Percentiles rank a stretch among this genome's conserved stretches.
Evolutionary conservation across 2,113 vertebrate genomes (phyloP).

Genomic region (Prietella phreatophila): DNA sequence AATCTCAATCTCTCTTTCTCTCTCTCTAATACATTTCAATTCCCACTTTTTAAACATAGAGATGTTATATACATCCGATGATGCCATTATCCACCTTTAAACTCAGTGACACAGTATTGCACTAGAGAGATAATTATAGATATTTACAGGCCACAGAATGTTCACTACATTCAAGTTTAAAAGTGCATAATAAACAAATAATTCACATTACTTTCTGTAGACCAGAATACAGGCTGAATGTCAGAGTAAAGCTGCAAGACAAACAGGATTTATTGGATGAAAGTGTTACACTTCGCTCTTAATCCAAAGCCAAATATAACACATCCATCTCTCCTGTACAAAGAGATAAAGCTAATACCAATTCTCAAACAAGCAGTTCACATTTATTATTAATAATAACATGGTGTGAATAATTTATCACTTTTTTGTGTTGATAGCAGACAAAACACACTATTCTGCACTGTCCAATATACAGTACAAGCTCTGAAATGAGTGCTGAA

Average conservation of each 20-base stretch:
- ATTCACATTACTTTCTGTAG: neutral
- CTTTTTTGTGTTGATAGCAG: slow-evolving; percentile 39
- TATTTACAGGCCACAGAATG: neutral
- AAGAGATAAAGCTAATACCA: slow-evolving; percentile 30
- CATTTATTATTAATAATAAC: slow-evolving; percentile 51
- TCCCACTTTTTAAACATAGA: neutral
- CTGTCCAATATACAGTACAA: neutral
- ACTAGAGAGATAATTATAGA: neutral
- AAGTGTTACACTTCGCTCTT: neutral
- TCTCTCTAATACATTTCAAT: neutral
- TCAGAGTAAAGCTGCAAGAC: slow-evolving; percentile 9
- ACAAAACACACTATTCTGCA: slow-evolving; percentile 16
- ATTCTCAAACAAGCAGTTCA: slow-evolving; percentile 38
- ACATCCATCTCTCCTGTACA: slow-evolving; percentile 2
- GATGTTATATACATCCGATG: neutral
- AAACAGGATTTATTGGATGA: slow-evolving; percentile 16
- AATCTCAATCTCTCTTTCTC: neutral
- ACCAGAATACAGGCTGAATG: neutral
- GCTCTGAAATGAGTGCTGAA: neutral
- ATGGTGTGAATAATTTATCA: slow-evolving; percentile 39
- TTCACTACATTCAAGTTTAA: slow-evolving; percentile 25
- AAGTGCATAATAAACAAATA: neutral
- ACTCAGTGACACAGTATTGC: neutral
- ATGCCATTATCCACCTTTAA: neutral
- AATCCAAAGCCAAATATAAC: neutral